These are phyloP conservation scores for Pampus argenteus DNA, from an alignment of 2,797 vertebrate genomes.

Conservation along the genomic window DNA sequence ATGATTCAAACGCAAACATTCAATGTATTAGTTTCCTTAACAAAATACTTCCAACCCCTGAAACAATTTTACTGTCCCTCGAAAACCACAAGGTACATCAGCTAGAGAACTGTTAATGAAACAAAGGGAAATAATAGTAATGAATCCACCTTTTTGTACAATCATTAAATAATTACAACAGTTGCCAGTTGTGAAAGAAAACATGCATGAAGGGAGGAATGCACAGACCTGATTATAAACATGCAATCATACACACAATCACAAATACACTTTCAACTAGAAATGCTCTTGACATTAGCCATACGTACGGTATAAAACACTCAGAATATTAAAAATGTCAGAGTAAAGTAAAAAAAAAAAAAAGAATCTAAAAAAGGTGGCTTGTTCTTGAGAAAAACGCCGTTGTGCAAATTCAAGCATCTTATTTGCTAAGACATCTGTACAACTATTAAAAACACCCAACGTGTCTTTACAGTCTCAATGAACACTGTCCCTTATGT, in stretches of 20 bases:
- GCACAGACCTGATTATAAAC: not conserved
- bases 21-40: slow-evolving; percentile 19
- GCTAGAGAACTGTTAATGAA: slow-evolving; percentile 7
- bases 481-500: slow-evolving; percentile 6
- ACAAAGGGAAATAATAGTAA: slow-evolving; percentile 13
- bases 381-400: slow-evolving; percentile 23
- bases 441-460: slow-evolving; percentile 17
- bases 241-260: slow-evolving; percentile 15
- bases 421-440: slow-evolving; percentile 23
- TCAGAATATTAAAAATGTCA: slow-evolving; percentile 17
- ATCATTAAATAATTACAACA: too few species aligned
- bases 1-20: slow-evolving; percentile 31
- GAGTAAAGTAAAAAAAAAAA: slow-evolving; percentile 1
- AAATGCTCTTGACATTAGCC: not conserved
- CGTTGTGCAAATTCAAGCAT: slow-evolving; percentile 52
- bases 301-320: slow-evolving; percentile 21
- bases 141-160: not conserved
- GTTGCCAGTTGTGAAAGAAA: not conserved
- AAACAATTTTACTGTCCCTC: slow-evolving; percentile 9
- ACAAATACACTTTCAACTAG: slow-evolving; percentile 29
- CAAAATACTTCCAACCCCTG: slow-evolving; percentile 14
- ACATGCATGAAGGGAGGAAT: slow-evolving; percentile 1
- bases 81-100: slow-evolving; percentile 33
- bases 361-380: not conserved
- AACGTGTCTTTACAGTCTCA: slow-evolving; percentile 7